These are phyloP conservation scores for Mastigias papua DNA, from an alignment of 30 jellyfish, hydroid and myxozoan genomes.

Conservation along the genomic window DNA sequence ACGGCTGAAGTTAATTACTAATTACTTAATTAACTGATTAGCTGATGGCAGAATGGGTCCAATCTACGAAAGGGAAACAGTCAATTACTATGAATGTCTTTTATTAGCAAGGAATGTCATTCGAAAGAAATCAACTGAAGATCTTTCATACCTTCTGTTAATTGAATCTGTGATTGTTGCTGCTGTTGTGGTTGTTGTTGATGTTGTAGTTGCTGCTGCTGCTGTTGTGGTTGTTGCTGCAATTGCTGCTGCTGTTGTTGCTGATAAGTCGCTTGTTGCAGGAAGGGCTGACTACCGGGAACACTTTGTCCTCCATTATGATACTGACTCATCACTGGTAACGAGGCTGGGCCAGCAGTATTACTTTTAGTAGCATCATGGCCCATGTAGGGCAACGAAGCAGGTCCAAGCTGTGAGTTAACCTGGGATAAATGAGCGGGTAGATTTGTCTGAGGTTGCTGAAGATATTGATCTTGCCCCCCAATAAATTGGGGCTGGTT, in stretches of 20 bases:
- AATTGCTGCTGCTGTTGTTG: conserved; percentile 73
- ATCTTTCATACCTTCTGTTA: conserved; percentile 70
- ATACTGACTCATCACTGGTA: conserved; percentile 66
- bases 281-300: background rate
- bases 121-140: conserved; percentile 81
- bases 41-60: too few relatives aligned
- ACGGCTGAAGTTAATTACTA: too few relatives aligned
- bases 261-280: conserved; percentile 12
- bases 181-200: conserved; percentile 37
- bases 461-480: conserved; percentile 40
- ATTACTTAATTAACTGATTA: too few relatives aligned
- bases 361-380: conserved; percentile 3
- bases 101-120: background rate
- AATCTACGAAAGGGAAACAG: too few relatives aligned
- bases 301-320: conserved; percentile 41
- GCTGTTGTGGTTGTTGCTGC: conserved; percentile 62
- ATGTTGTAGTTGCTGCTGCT: conserved; percentile 28
- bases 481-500: conserved; percentile 11
- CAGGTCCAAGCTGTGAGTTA: conserved; percentile 51
- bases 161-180: conserved; percentile 11
- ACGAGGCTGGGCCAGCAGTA: conserved; percentile 72
- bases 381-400: conserved; percentile 63
- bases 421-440: conserved; percentile 53
- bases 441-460: conserved; percentile 4
- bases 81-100: too few relatives aligned